phyloP scores from a whole-genome alignment of 1,140 invertebrate species.

The Campodea augens region DNA sequence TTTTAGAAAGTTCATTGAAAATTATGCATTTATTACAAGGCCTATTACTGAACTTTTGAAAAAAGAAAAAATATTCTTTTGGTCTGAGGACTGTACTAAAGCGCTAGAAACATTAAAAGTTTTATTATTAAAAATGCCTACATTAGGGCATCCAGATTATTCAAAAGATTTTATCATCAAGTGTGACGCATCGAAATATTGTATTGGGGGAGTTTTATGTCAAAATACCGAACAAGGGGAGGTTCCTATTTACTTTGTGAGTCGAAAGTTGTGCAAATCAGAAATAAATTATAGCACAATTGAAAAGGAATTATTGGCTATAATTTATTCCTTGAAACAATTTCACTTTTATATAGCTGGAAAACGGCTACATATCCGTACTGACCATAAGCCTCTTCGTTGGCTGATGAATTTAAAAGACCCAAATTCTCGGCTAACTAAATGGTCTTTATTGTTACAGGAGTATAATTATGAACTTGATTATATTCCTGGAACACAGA shows the following conservation, averaged over 20 bases:
- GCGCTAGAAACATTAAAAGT: neutral
- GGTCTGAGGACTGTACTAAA: neutral
- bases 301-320: neutral
- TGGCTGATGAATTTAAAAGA: neutral
- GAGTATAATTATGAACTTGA: neutral
- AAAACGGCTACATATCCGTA: neutral
- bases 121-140: neutral
- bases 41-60: neutral
- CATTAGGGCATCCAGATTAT: neutral
- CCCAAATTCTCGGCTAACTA: neutral
- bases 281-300: neutral
- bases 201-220: neutral
- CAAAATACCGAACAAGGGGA: neutral
- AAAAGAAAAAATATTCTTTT: neutral
- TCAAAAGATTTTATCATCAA: neutral
- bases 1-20: neutral
- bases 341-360: neutral
- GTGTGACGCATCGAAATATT: neutral
- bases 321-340: neutral
- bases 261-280: neutral
- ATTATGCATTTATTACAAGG: neutral
- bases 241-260: neutral
- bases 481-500: neutral
- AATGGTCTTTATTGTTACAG: neutral
- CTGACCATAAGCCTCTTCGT: neutral